A percentile compares a stretch with the other conserved stretches of the same genome.
These are phyloP conservation scores for Notolabrus celidotus DNA, from an alignment of 2,797 vertebrate genomes.

Conservation along the genomic window DNA sequence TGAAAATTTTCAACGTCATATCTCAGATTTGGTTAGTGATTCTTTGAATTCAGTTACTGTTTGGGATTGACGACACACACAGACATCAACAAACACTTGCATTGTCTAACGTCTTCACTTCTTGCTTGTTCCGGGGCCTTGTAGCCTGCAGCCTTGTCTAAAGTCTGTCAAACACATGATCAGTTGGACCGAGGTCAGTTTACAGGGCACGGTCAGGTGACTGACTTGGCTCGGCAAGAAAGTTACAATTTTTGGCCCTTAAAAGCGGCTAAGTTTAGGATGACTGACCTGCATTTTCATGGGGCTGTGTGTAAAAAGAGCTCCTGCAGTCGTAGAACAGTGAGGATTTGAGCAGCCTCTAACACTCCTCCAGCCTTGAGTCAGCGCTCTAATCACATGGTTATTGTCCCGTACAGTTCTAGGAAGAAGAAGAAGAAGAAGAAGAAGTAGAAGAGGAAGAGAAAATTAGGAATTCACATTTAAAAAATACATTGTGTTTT, in stretches of 20 bases:
- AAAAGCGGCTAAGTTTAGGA: not conserved
- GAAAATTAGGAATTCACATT: no score
- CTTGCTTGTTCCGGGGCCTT: slow-evolving; percentile 5
- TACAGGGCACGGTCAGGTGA: slow-evolving; percentile 47
- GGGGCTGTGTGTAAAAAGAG: slow-evolving; percentile 10
- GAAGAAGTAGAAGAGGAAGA: no score
- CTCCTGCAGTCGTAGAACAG: not conserved
- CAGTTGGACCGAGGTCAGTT: slow-evolving; percentile 32
- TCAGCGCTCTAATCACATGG: slow-evolving; percentile 26
- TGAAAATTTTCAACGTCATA: not conserved
- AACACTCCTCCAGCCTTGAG: slow-evolving; percentile 18
- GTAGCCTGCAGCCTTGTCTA: slow-evolving; percentile 2
- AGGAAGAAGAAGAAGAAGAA: not conserved
- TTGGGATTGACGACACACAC: not conserved
- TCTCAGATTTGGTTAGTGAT: slow-evolving; percentile 3
- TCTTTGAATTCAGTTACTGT: not conserved
- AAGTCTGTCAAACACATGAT: slow-evolving; percentile 51
- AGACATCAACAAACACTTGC: slow-evolving; percentile 16
- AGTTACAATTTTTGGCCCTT: slow-evolving; percentile 9
- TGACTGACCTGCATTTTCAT: slow-evolving; percentile 4
- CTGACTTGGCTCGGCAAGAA: not conserved
- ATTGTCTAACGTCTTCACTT: slow-evolving; percentile 17
- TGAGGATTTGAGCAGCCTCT: slow-evolving; percentile 8
- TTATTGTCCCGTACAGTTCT: slow-evolving; percentile 12
- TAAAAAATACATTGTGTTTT: no score